Evolutionary conservation across 2,113 vertebrate genomes (phyloP).

Genomic region (Cepphus grylle): DNA sequence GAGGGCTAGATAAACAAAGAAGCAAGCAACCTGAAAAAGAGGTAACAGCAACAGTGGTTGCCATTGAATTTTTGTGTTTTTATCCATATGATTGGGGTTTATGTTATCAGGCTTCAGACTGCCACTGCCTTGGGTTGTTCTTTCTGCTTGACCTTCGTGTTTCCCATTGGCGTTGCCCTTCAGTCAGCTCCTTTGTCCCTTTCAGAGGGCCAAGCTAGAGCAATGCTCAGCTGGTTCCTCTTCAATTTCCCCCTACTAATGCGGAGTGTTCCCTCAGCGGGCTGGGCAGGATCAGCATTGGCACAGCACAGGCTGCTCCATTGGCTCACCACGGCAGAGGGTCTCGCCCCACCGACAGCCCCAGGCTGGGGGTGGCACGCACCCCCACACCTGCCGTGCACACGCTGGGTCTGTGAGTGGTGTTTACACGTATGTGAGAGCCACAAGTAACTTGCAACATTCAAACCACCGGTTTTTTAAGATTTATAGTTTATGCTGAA

Average conservation of each 20-base stretch:
- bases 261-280: accelerated
- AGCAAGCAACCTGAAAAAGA: not conserved
- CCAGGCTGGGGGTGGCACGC: not conserved
- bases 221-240: not conserved
- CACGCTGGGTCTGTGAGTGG: accelerated
- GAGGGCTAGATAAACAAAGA: not conserved
- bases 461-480: not conserved
- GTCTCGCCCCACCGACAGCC: accelerated
- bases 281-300: not conserved
- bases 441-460: not conserved
- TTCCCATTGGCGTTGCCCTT: accelerated
- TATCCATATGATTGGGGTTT: not conserved
- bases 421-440: accelerated
- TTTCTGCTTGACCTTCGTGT: not conserved
- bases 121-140: not conserved
- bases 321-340: not conserved
- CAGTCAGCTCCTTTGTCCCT: not conserved
- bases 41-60: not conserved
- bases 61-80: not conserved
- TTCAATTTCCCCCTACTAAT: not conserved
- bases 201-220: not conserved
- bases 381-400: no score
- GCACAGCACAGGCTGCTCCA: no score
- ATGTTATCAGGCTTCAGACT: not conserved
- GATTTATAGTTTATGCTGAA: not conserved